phyloP scores from a whole-genome alignment of 1,140 invertebrate genomes.

The Alviniconcha marisindica region DNA sequence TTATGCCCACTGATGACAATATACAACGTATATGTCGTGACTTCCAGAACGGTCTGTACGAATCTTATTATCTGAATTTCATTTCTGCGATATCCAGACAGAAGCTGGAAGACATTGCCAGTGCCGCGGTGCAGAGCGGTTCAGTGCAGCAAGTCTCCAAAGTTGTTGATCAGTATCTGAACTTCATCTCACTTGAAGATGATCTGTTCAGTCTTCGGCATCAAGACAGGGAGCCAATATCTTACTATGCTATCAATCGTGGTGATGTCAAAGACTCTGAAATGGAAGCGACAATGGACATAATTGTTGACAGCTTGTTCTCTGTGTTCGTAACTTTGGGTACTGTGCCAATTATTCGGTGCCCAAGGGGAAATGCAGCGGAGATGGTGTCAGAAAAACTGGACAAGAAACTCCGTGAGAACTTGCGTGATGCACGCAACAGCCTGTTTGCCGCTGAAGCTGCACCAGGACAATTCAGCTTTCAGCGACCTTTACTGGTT shows the following conservation, averaged over 20 bases:
- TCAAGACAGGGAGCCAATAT: conserved; percentile 92
- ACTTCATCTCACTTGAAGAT: conserved; percentile 99
- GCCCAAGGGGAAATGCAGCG: conserved; percentile 96
- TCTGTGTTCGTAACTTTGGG: conserved; percentile 97
- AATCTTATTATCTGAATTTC: conserved; percentile 98
- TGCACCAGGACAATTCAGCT: conserved; percentile 87
- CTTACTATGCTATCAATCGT: conserved; percentile 97
- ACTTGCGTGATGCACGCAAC: conserved; percentile 96
- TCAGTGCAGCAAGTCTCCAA: conserved; percentile 92
- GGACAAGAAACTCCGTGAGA: conserved; percentile 97
- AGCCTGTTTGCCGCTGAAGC: conserved; percentile 94
- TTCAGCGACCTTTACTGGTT: conserved; percentile 94
- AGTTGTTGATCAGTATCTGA: conserved; percentile 91
- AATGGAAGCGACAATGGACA: conserved; percentile 96
- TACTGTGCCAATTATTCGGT: conserved; percentile 95
- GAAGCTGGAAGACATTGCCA: conserved; percentile 96
- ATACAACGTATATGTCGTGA: conserved; percentile 93
- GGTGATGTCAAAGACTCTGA: conserved; percentile 96
- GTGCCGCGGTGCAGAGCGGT: conserved; percentile 88
- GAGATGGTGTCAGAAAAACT: conserved; percentile 98
- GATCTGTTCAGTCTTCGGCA: conserved; percentile 97
- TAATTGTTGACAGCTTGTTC: conserved; percentile 96
- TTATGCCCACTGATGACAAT: conserved; percentile 98
- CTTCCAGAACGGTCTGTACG: conserved; percentile 93
- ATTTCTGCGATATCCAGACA: conserved; percentile 96